These are phyloP conservation scores for Cardiocondyla obscurior DNA, from an alignment of 1,140 invertebrate genomes.

Conservation along the genomic window DNA sequence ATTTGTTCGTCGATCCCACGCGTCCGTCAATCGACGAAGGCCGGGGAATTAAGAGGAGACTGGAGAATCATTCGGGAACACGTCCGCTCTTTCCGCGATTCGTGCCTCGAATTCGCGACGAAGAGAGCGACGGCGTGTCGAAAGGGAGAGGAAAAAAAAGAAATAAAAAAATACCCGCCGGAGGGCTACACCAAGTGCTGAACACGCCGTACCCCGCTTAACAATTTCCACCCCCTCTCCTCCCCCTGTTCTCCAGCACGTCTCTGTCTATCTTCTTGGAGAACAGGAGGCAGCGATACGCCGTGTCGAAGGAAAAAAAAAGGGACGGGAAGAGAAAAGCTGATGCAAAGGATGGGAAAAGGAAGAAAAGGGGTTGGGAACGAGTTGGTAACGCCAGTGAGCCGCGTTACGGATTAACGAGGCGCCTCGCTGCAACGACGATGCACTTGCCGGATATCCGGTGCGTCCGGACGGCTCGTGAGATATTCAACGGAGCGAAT, in stretches of 20 bases:
- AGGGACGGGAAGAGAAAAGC: background rate
- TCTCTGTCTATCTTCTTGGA: background rate
- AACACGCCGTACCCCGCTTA: background rate
- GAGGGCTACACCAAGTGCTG: background rate
- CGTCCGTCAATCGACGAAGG: constrained; percentile 49
- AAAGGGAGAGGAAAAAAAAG: constrained; percentile 27
- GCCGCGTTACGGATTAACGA: constrained; percentile 66
- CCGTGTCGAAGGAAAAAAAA: background rate
- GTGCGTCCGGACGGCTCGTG: constrained; percentile 64
- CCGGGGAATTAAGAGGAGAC: background rate
- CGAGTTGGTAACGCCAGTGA: constrained; percentile 49
- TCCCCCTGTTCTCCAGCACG: background rate
- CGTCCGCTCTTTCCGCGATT: constrained; percentile 62
- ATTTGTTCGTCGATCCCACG: background rate
- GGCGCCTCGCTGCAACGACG: constrained; percentile 63
- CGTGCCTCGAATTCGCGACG: constrained; percentile 64
- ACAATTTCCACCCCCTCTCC: background rate
- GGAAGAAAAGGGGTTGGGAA: background rate
- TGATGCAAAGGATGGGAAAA: background rate
- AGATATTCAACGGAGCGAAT: constrained; percentile 72
- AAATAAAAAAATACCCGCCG: constrained; percentile 8
- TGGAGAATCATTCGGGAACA: constrained; percentile 40
- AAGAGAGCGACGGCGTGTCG: background rate
- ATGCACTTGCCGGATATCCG: constrained; percentile 70
- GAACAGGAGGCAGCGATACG: background rate